phyloP scores from a whole-genome alignment of 1,140 invertebrate genomes.

The Homarus americanus region DNA sequence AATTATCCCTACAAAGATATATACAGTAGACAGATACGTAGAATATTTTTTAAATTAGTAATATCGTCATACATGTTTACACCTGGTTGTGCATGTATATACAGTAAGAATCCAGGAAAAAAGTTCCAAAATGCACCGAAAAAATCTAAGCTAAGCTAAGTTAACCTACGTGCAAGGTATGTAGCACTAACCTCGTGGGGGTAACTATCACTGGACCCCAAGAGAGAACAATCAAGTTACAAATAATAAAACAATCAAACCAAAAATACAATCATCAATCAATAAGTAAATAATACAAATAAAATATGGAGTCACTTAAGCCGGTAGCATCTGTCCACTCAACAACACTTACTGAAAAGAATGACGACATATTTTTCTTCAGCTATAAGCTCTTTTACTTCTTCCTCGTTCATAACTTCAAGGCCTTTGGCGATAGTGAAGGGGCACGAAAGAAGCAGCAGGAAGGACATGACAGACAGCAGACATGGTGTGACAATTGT shows the following conservation, averaged over 20 bases:
- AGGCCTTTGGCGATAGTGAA: not conserved
- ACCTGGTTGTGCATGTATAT: no score
- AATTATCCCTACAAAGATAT: no score
- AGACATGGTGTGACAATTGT: not conserved
- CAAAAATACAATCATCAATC: no score
- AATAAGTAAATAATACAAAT: no score
- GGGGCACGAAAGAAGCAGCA: not conserved
- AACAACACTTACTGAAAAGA: conserved; percentile 15
- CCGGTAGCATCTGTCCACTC: not conserved
- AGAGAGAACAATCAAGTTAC: no score
- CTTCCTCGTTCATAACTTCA: conserved; percentile 12
- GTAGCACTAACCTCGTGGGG: not conserved
- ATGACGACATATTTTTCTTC: conserved; percentile 3
- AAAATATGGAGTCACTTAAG: not conserved
- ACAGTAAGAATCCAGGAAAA: no score
- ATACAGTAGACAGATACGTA: no score
- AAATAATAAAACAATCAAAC: no score
- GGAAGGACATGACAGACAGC: not conserved
- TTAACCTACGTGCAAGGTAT: not conserved
- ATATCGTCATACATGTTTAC: no score
- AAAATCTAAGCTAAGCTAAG: not conserved
- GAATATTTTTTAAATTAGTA: no score
- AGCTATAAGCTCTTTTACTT: not conserved
- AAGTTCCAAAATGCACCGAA: no score
- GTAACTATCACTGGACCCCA: no score